These are phyloP conservation scores for Noturus placidus DNA, from an alignment of 2,113 vertebrate species.

Conservation along the genomic window DNA sequence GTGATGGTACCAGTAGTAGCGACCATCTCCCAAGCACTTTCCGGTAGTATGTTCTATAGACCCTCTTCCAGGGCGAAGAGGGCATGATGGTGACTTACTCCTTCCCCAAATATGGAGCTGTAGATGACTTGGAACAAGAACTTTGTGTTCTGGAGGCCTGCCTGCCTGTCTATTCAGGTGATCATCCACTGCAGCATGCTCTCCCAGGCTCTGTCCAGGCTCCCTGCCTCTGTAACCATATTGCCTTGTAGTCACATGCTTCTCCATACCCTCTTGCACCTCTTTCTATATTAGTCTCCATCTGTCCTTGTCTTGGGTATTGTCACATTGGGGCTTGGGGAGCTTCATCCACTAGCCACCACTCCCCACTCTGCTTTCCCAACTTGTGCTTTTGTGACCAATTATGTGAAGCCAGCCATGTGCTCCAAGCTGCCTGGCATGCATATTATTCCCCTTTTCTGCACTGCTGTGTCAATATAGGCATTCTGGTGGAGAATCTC, in stretches of 20 bases:
- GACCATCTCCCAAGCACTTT: background rate
- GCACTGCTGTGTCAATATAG: background rate
- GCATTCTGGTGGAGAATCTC: background rate
- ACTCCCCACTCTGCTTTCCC: background rate
- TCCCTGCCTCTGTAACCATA: background rate
- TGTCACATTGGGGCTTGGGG: background rate
- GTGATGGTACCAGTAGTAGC: background rate
- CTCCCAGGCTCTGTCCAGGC: conserved; percentile 6
- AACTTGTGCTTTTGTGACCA: background rate
- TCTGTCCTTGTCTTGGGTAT: background rate
- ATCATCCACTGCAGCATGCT: background rate
- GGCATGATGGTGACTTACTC: background rate
- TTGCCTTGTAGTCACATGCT: background rate
- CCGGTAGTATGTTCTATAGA: background rate
- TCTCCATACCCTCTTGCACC: background rate
- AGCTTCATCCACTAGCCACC: background rate
- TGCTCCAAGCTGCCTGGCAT: background rate
- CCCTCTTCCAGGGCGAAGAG: background rate
- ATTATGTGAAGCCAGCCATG: background rate
- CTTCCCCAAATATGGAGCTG: background rate
- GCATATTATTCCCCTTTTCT: background rate
- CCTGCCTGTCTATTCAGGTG: background rate
- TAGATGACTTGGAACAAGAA: background rate
- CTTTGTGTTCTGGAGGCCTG: background rate
- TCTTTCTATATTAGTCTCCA: background rate